Evolutionary conservation across 2,113 vertebrate species (phyloP).

Genomic region (Eidolon helvum): DNA sequence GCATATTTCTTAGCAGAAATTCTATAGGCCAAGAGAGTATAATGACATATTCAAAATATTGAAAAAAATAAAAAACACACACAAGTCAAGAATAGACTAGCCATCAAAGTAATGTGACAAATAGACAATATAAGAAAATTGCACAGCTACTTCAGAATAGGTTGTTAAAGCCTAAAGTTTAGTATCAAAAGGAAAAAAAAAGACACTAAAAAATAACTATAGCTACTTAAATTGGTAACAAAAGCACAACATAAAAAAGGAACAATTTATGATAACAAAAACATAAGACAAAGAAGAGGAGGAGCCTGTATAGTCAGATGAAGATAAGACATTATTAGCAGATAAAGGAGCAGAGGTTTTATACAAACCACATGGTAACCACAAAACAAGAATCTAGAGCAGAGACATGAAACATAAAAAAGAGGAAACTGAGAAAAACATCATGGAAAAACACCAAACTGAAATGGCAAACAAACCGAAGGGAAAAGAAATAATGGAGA

Average conservation of each 20-base stretch:
- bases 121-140: not conserved
- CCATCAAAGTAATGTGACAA: not conserved
- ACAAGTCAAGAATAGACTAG: not conserved
- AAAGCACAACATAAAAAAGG: not conserved
- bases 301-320: not conserved
- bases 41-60: not conserved
- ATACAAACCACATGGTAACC: not conserved
- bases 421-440: not conserved
- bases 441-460: not conserved
- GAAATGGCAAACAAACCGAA: not conserved
- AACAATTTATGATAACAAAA: not conserved
- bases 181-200: not conserved
- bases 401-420: not conserved
- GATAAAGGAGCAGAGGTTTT: not conserved
- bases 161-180: not conserved
- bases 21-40: not conserved
- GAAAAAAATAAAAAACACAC: not conserved
- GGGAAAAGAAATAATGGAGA: not conserved
- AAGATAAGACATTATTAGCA: not conserved
- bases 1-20: not conserved
- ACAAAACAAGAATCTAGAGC: not conserved
- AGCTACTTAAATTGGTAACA: not conserved
- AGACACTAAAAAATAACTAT: not conserved
- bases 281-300: not conserved
- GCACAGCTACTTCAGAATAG: not conserved